phyloP scores from a whole-genome alignment of 2,797 vertebrate species.

The Petrocephalus sullivani region DNA sequence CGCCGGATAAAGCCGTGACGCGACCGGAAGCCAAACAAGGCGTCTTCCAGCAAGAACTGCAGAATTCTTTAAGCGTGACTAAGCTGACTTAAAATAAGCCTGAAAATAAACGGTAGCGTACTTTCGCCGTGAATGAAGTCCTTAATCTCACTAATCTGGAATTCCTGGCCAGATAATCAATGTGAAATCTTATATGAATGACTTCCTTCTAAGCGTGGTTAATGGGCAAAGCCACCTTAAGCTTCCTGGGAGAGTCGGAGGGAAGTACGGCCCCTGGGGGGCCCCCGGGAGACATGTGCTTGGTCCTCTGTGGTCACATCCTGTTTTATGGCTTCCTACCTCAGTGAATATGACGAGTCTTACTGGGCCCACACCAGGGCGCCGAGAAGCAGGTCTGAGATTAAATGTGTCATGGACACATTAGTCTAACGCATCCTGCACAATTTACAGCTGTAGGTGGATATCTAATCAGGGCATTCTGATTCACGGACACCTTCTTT shows the following conservation, averaged over 20 bases:
- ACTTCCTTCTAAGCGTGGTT: slow-evolving; percentile 54
- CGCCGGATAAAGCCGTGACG: neutral
- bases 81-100: slow-evolving; percentile 23
- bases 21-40: neutral
- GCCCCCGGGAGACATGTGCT: slow-evolving; percentile 27
- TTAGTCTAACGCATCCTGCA: neutral
- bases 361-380: neutral
- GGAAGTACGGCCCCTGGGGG: slow-evolving; percentile 19
- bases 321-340: slow-evolving; percentile 4
- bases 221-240: slow-evolving; percentile 42
- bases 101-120: slow-evolving; percentile 22
- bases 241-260: slow-evolving; percentile 53
- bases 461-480: neutral
- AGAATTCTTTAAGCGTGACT: slow-evolving; percentile 8
- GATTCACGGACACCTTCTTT: neutral
- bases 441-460: neutral
- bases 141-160: slow-evolving; percentile 52
- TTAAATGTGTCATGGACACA: neutral
- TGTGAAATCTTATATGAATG: slow-evolving; percentile 52
- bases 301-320: slow-evolving; percentile 1
- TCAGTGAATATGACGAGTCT: neutral
- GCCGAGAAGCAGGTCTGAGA: neutral
- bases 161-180: slow-evolving; percentile 48
- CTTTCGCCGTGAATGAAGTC: slow-evolving; percentile 49
- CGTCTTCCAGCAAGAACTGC: slow-evolving; percentile 7